phyloP scores from a whole-genome alignment of 2,113 vertebrate genomes.

The Hipposideros armiger region DNA sequence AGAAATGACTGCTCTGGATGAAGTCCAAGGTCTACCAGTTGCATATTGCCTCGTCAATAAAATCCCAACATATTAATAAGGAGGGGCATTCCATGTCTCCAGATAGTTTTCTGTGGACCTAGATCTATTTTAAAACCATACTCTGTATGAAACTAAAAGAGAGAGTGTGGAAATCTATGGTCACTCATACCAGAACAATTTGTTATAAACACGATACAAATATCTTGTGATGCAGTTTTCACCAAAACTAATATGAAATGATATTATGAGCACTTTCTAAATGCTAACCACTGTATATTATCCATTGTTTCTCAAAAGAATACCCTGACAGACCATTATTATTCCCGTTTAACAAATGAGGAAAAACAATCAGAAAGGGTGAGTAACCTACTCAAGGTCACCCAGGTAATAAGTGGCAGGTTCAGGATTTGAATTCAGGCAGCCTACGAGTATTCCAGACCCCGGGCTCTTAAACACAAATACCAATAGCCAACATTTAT shows the following conservation, averaged over 20 bases:
- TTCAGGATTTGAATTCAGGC: not conserved
- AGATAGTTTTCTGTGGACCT: not conserved
- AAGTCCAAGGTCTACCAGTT: not conserved
- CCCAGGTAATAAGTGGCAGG: not conserved
- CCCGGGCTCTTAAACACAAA: not conserved
- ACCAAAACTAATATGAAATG: not conserved
- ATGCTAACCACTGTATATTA: not conserved
- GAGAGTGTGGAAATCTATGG: not conserved
- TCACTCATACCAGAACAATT: not conserved
- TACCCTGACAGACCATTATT: not conserved
- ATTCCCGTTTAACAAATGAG: not conserved
- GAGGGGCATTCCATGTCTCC: not conserved
- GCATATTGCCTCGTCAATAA: conserved; percentile 43
- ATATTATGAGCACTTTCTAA: not conserved
- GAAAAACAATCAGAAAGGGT: not conserved
- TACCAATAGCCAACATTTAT: not conserved
- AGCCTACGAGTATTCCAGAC: not conserved
- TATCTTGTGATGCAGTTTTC: not conserved
- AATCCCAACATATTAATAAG: conserved; percentile 36
- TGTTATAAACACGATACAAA: not conserved
- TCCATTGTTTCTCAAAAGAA: not conserved
- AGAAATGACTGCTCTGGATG: conserved; percentile 51
- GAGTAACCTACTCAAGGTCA: not conserved
- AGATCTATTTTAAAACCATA: conserved; percentile 38
- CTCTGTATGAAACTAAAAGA: conserved; percentile 1